Evolutionary conservation across 1,140 invertebrate species (phyloP).

Genomic region (Amphibalanus amphitrite): DNA sequence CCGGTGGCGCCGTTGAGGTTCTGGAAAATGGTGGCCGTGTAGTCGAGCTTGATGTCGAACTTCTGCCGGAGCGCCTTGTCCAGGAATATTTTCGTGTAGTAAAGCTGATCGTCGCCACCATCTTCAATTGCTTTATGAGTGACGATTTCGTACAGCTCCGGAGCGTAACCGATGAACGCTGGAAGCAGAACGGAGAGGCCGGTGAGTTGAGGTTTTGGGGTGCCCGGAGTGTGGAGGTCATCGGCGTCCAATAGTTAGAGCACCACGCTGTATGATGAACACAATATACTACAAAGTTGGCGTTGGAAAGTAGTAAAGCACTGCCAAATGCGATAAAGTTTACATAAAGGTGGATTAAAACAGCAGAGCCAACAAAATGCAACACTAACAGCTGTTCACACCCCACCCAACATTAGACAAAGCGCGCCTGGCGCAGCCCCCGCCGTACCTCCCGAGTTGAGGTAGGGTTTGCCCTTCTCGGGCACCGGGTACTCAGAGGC

Average conservation of each 20-base stretch:
- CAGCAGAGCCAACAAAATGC: too few species aligned
- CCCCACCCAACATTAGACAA: too few species aligned
- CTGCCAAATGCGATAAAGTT: too few species aligned
- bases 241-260: too few species aligned
- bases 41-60: slow-evolving; percentile 69
- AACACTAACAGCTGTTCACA: too few species aligned
- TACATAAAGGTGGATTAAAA: too few species aligned
- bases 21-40: slow-evolving; percentile 78
- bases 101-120: slow-evolving; percentile 85
- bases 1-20: slow-evolving; percentile 77
- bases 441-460: slow-evolving; percentile 72
- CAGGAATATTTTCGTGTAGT: slow-evolving; percentile 76
- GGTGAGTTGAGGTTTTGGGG: neutral
- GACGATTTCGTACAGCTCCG: slow-evolving; percentile 16
- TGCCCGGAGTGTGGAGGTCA: too few species aligned
- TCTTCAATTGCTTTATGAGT: slow-evolving; percentile 41
- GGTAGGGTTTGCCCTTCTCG: slow-evolving; percentile 56
- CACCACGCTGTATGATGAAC: too few species aligned
- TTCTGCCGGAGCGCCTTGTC: slow-evolving; percentile 47
- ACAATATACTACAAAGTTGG: too few species aligned
- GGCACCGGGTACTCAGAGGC: slow-evolving; percentile 47
- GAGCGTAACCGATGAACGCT: slow-evolving; percentile 29
- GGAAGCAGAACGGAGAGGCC: slow-evolving; percentile 34
- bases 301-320: too few species aligned
- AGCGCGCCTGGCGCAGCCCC: too few species aligned